Base-by-base conservation (phyloP, 1,140 invertebrate genomes). In the Drosophila arizonae region DNA sequence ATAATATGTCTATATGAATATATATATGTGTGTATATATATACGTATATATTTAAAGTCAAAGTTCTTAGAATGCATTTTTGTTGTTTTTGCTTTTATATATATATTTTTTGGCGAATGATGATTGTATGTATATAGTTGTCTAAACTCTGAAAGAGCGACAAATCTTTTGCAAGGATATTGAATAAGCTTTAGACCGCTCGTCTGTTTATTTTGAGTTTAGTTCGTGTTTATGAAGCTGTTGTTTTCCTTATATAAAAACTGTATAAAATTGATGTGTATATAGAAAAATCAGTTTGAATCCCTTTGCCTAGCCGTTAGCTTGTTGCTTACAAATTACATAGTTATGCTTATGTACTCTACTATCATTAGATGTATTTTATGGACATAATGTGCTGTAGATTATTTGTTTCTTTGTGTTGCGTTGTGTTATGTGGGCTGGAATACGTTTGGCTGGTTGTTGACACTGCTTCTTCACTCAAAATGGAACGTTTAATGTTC, bases 381-480 rank as follows among this genome's bases (percentile, higher is more conserved):
- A 54, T 72, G 56, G 55, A 24, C 28, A 26, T 46, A 17, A 17
- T 46, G 43, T 46, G 43, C n/a, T 45, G 36, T 62, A 41, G 60
- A 56, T 56, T 41, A 52, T 46, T 17, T 46, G 13, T 45, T 30
- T 30, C 28, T 30, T 30, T 30, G 28, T 30, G 28, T 48, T 67
- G 30, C 50, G 9, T 26, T 15, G 3, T 28, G 10, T 50, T 41
- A 36, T 67, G 51, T 86, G 78, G 81, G 78, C 72, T 86, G 82
- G 82, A 86, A 88, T 86, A 86, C 82, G 72, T 65, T 82, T 86
- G 69, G 76, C 58, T 74, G 67, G 52, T 76, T 73, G 70, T 73
- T 71, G 76, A 77, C 54, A 67, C 52, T 67, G 70, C 30, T 57
- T 50, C 55, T 15, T 72, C 39, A 11, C 57, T 65, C 11, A 1